These are phyloP conservation scores for Hyperoodon ampullatus DNA, from an alignment of 2,113 vertebrate genomes.

Conservation along the genomic window DNA sequence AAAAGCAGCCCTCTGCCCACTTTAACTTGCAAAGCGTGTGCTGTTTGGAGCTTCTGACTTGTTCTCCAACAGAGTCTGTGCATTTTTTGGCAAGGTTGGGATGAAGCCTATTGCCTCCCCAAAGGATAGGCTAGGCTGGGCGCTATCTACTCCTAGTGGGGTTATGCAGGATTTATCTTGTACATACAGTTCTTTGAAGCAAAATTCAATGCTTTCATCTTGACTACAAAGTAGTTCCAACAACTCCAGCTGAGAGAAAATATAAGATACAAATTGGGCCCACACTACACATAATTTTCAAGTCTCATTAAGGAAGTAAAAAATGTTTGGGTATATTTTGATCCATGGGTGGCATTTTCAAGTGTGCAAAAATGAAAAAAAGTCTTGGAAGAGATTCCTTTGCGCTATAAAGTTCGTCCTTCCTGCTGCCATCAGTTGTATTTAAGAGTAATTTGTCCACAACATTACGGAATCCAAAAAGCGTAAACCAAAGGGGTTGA, in stretches of 20 bases:
- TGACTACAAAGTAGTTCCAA: constrained; percentile 50
- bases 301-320: constrained; percentile 75
- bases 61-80: background rate
- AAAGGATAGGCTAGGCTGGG: background rate
- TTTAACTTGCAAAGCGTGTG: background rate
- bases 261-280: constrained; percentile 66
- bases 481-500: background rate
- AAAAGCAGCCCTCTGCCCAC: background rate
- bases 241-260: constrained; percentile 68
- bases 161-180: background rate
- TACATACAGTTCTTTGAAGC: constrained; percentile 59
- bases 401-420: background rate
- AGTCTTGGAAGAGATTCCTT: constrained; percentile 58
- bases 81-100: constrained; percentile 52
- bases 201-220: constrained; percentile 71
- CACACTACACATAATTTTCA: constrained; percentile 51
- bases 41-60: background rate
- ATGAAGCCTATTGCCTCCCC: background rate
- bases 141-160: constrained; percentile 36
- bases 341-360: constrained; percentile 58
- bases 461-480: background rate
- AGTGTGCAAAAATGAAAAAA: constrained; percentile 65
- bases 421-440: constrained; percentile 36
- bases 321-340: constrained; percentile 63
- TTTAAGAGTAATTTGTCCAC: background rate